A percentile compares a stretch with the other conserved stretches of the same genome.
phyloP scores from a whole-genome alignment of 1,140 invertebrate genomes.

The Camponotus vicinus region DNA sequence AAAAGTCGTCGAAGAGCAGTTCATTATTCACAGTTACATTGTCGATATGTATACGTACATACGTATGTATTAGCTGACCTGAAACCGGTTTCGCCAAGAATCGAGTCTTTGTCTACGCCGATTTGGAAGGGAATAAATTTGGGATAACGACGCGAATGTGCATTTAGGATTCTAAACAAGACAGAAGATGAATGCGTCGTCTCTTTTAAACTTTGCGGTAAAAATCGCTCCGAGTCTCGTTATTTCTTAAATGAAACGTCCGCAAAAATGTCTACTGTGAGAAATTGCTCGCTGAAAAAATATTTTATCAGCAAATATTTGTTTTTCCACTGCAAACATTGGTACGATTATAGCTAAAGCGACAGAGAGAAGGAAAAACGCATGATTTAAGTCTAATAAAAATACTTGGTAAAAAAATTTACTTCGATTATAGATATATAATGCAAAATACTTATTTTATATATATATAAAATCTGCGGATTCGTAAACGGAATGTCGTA shows the following conservation, averaged over 20 bases:
- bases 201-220: not conserved
- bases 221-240: not conserved
- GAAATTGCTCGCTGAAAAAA: not conserved
- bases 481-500: slow-evolving; percentile 10
- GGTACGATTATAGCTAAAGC: not conserved
- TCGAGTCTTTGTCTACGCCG: slow-evolving; percentile 64
- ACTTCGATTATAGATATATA: not conserved
- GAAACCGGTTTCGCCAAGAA: slow-evolving; percentile 64
- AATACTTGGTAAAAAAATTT: no score
- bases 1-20: not conserved
- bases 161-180: not conserved
- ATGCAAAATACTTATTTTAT: not conserved
- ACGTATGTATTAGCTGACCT: not conserved
- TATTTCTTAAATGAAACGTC: not conserved
- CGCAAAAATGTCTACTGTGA: not conserved
- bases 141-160: slow-evolving; percentile 9
- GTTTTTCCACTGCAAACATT: not conserved
- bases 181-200: not conserved
- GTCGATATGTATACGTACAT: slow-evolving; percentile 52
- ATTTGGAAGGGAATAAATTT: slow-evolving; percentile 61
- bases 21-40: slow-evolving; percentile 27
- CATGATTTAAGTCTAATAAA: no score
- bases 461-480: not conserved
- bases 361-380: not conserved
- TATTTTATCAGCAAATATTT: slow-evolving; percentile 2